These are phyloP conservation scores for Palythoa heliodiscus DNA, from an alignment of 92 coral and sea anemone genomes.

Conservation along the genomic window DNA sequence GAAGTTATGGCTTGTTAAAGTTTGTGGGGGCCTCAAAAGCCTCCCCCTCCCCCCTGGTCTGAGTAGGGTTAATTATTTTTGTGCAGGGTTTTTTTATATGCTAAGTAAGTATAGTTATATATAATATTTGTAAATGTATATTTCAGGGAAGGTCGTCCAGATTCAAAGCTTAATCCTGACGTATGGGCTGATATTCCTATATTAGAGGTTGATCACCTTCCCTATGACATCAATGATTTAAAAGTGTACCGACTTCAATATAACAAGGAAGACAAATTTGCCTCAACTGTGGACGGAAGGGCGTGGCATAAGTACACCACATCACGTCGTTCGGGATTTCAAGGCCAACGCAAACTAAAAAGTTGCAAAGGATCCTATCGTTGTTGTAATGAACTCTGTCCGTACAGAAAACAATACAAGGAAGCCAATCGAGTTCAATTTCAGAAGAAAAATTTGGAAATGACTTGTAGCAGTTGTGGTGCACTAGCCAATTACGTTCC, in stretches of 20 bases:
- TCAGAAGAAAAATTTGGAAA: slow-evolving; percentile 38
- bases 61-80: slow-evolving; percentile 9
- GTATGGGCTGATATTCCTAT: slow-evolving; percentile 40
- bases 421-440: slow-evolving; percentile 54
- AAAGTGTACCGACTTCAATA: slow-evolving; percentile 20
- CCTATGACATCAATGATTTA: slow-evolving; percentile 57
- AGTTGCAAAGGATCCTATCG: slow-evolving; percentile 65
- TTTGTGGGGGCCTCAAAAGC: slow-evolving; percentile 7
- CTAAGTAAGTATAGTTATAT: slow-evolving; percentile 1
- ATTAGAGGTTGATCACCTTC: slow-evolving; percentile 52
- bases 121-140: slow-evolving; percentile 9
- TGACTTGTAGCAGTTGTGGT: slow-evolving; percentile 58
- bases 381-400: slow-evolving; percentile 54
- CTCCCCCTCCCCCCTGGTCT: slow-evolving; percentile 9
- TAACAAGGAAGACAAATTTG: slow-evolving; percentile 48
- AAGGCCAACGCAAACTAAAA: slow-evolving; percentile 45
- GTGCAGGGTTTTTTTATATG: slow-evolving; percentile 4
- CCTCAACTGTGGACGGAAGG: slow-evolving; percentile 50
- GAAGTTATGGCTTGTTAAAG: slow-evolving; percentile 10
- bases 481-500: slow-evolving; percentile 53
- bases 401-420: slow-evolving; percentile 46
- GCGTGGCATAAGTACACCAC: slow-evolving; percentile 48
- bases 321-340: slow-evolving; percentile 47
- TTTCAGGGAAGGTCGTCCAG: slow-evolving; percentile 40
- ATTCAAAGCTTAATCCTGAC: slow-evolving; percentile 10